Evolutionary conservation across 2,113 vertebrate species (phyloP), one percentile per base, ranked within the genome.

Genomic region (Phylloscopus whistleri): DNA sequence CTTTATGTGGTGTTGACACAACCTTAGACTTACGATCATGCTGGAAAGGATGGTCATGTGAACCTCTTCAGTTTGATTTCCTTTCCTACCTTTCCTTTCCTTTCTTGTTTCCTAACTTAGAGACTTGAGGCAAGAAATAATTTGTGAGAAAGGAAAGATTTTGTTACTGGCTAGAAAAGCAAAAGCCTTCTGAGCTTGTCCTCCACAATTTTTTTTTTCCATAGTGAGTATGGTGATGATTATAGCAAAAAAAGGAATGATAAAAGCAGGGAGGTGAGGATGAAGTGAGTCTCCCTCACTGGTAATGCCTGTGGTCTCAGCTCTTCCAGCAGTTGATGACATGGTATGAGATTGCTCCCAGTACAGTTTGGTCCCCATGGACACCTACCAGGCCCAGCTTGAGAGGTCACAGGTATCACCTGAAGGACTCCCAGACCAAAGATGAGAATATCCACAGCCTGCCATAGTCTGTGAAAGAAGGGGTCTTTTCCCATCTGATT

Each of bases 1-100:
- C 37, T 91, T 94, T 58, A 76, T 63, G 39, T 82, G 49, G 66
- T 90, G 69, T 78, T 93, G 55, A 81, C 77, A 89, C 87, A 91
- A 43, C 62, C 9, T 60, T 27, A 81, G 23, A 53, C 66, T 90
- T 87, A 56, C 0, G 0, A 33, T 81, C 69, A 8, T n/a, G 30
- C 31, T 79, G 62, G 49, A 89, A 87, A 46, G 46, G 51, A 56
- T 64, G 49, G 70, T 73, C 64, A 66, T 64, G 31, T 95, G 78
- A 75, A 49, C 41, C 2, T 84, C 49, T 72, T 21, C 19, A 15
- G 21, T 77, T 69, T 84, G 44, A 66, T 90, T 88, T 86, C 31
- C 53, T 92, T 84, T 90, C 75, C 52, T 85, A 59, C 56, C 37
- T n/a, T n/a, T n/a, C n/a, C n/a, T n/a, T n/a, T n/a, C n/a, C n/a